These are phyloP conservation scores for Andricus grossulariae DNA, from an alignment of 1,140 invertebrate genomes.

Conservation along the genomic window DNA sequence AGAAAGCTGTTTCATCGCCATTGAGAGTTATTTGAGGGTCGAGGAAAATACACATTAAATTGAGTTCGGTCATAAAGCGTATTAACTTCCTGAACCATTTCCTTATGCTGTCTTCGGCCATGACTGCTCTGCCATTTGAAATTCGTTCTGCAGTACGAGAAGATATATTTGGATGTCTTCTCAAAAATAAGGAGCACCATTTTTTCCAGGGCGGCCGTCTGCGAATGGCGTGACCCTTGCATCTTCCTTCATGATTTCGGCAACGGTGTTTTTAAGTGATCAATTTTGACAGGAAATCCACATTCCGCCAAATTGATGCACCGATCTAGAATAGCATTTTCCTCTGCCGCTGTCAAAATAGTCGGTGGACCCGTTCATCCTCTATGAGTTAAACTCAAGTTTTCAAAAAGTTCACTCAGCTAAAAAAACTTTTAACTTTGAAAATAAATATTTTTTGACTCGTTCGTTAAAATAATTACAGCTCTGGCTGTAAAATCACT, in stretches of 20 bases:
- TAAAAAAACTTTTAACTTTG: no score
- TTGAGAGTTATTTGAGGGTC: conserved; percentile 62
- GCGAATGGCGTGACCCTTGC: conserved; percentile 42
- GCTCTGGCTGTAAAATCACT: no score
- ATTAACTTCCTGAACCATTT: conserved; percentile 55
- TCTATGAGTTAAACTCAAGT: no score
- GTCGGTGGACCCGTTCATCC: conserved; percentile 43
- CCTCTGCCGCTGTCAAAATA: conserved; percentile 42
- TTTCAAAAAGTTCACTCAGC: no score
- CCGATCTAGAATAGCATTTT: conserved; percentile 42
- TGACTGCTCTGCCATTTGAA: conserved; percentile 55
- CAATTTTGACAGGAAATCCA: conserved; percentile 47
- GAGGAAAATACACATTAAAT: conserved; percentile 53
- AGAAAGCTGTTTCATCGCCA: conserved; percentile 64
- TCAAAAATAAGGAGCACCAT: conserved; percentile 66
- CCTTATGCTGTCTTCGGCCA: conserved; percentile 58
- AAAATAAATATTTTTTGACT: no score
- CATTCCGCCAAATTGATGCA: conserved; percentile 42
- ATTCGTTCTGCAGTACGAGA: conserved; percentile 61
- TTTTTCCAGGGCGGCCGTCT: conserved; percentile 59
- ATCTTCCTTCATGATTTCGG: conserved; percentile 32
- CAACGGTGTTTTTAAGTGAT: conserved; percentile 42
- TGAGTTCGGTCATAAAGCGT: conserved; percentile 44
- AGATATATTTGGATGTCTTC: conserved; percentile 62
- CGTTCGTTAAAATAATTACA: no score